These are phyloP conservation scores for Meriones unguiculatus DNA, from an alignment of 2,113 vertebrate genomes.

Conservation along the genomic window DNA sequence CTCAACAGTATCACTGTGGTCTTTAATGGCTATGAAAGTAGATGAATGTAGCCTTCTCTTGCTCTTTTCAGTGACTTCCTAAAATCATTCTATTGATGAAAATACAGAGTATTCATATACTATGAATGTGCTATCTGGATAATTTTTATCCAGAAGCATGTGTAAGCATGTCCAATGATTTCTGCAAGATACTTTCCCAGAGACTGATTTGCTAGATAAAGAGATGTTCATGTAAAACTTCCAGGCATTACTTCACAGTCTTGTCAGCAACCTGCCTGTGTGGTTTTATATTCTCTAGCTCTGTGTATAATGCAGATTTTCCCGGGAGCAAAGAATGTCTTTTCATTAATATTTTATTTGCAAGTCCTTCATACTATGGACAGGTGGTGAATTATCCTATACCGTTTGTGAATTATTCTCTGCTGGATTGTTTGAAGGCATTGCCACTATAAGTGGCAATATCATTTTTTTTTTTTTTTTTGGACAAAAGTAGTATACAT, in stretches of 20 bases:
- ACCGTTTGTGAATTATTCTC: conserved; percentile 8
- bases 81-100: neutral
- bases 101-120: conserved; percentile 17
- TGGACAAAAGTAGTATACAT: neutral
- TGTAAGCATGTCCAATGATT: neutral
- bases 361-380: neutral
- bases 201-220: neutral
- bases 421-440: neutral
- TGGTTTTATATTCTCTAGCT: neutral
- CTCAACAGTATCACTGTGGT: neutral
- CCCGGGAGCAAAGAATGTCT: neutral
- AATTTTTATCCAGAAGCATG: neutral
- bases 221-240: neutral
- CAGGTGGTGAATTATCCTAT: neutral
- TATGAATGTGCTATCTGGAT: neutral
- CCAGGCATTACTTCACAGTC: neutral
- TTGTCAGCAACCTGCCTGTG: neutral
- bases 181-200: neutral
- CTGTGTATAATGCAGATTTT: neutral
- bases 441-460: neutral
- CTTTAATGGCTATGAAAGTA: neutral
- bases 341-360: neutral
- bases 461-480: neutral
- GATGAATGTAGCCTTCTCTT: neutral
- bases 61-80: neutral